Base-by-base conservation (phyloP, 2,113 vertebrate species). In the Oreocharis arfaki region DNA sequence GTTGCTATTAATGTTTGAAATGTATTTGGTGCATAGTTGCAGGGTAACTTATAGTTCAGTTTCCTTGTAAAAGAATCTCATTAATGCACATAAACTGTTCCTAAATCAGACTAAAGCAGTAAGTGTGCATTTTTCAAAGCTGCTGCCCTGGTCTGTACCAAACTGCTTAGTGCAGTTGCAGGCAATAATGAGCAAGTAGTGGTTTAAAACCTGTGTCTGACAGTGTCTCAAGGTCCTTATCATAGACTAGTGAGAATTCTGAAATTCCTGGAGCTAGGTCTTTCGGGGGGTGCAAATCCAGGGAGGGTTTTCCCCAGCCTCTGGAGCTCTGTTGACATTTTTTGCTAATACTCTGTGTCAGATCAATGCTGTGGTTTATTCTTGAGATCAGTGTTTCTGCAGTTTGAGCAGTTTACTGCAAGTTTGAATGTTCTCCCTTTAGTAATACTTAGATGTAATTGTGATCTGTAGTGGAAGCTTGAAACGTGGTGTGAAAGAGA, bases 211-310 rank as follows among this genome's bases (percentile, higher is more conserved):
- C 27, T 75, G 30, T 10, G 21, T n/a, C 44, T 87, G 33, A 42
- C 2, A 1, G 35, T 84, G 50, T 74, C 46, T 92, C 46, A 57
- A 52, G 33, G 55, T 65, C 22, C 28, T 81, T 65, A 12, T 7
- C 50, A 16, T 4, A n/a, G 41, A 73, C 37, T 13, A 39, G 32
- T 78, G 42, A 68, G n/a, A 64, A 70, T 50, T 69, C 50, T 77
- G n/a, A 74, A 81, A 41, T 69, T 17, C 46, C 11, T 41, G 28
- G 42, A 53, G 30, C 24, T 70, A 14, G 7, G 17, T 41, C 30
- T 63, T 68, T 46, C 57, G 22, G 5, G 2, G 5, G 26, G 1
- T 56, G 5, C 12, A 33, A 16, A 9, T 4, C 1, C 33, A 42
- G 47, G 24, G 13, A 69, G 17, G 20, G 5, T 30, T 92, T 57